Evolutionary conservation across 2,888 invertebrate genomes (phyloP), one percentile per base, ranked within the genome.

Genomic region (Eremobia ochroleuca): DNA sequence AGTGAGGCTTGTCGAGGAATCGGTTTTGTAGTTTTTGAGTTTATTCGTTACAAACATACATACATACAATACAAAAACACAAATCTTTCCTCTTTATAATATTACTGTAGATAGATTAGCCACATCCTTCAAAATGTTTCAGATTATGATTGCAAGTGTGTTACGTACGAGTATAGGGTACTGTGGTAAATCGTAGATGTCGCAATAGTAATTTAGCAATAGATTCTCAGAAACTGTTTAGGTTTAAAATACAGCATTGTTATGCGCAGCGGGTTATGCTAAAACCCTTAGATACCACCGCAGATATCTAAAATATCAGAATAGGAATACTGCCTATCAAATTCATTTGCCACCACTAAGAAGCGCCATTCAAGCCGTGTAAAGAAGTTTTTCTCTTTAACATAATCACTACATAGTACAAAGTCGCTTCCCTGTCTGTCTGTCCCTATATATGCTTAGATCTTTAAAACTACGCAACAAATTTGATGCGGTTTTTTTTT

Each of bases 321-420:
- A 62, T 31, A 61, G 37, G 3, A 49, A 31, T 62, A 52, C 13
- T 37, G 18, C 31, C 28, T 15, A 37, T 58, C 18, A 65, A 11
- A 25, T 49, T 78, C 9, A 66, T 71, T 43, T 62, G 9, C 25
- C 25, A 43, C 34, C 13, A 13, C 37, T 28, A 21, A 21, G 34
- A 28, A 55, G 34, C 25, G 34, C 25, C n/a, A 67, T 79, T 46
- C 15, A 66, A 62, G 58, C 46, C 34, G 13, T 37, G n/a, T n/a
- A 64, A 65, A 58, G 31, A 34, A 34, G 40, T 49, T 70, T 74
- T 66, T 46, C 31, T 15, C 64, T 49, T 59, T 46, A 58, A 71
- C 11, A 61, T 64, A 69, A 76, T n/a, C n/a, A n/a, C n/a, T n/a
- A n/a, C n/a, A n/a, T n/a, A n/a, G n/a, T n/a, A n/a, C n/a, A n/a